These are phyloP conservation scores for Pilophorus perplexus DNA, from an alignment of 2,888 invertebrate genomes.

Conservation along the genomic window DNA sequence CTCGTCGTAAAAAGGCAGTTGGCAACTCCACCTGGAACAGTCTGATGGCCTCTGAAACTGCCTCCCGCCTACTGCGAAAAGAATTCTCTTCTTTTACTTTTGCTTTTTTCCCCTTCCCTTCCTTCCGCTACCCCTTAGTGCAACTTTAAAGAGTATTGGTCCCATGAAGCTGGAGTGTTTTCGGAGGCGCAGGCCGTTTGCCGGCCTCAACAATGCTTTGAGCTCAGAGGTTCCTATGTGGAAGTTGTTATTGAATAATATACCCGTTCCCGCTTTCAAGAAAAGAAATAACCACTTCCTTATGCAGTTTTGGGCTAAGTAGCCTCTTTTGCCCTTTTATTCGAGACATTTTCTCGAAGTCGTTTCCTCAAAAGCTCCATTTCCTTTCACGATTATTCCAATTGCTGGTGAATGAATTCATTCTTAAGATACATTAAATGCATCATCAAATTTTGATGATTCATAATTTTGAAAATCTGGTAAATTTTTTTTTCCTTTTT, in stretches of 20 bases:
- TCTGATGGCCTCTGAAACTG: not conserved
- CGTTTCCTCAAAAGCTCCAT: too few species aligned
- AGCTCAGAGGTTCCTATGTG: not conserved
- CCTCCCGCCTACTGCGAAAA: too few species aligned
- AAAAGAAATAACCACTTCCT: slow-evolving; percentile 32
- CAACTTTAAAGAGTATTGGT: slow-evolving; percentile 35
- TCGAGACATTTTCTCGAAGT: too few species aligned
- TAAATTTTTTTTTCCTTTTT: too few species aligned
- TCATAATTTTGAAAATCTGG: too few species aligned
- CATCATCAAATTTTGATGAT: too few species aligned
- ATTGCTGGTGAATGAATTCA: too few species aligned
- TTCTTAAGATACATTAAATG: too few species aligned
- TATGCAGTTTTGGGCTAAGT: slow-evolving; percentile 19
- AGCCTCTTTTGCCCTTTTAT: too few species aligned
- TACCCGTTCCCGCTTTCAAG: slow-evolving; percentile 18
- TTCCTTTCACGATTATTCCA: too few species aligned
- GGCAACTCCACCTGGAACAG: not conserved
- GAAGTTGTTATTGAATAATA: slow-evolving; percentile 35
- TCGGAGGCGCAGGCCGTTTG: slow-evolving; percentile 2
- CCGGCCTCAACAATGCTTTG: not conserved
- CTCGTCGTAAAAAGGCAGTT: slow-evolving; percentile 15
- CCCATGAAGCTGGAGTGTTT: slow-evolving; percentile 21
- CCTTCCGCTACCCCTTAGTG: slow-evolving; percentile 8
- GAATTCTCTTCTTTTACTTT: slow-evolving; percentile 6
- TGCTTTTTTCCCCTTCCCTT: not conserved